A percentile compares a stretch with the other conserved stretches of the same genome.
Conservation (phyloP, 2,888 invertebrate species). For the Amphimallon solstitiale region DNA sequence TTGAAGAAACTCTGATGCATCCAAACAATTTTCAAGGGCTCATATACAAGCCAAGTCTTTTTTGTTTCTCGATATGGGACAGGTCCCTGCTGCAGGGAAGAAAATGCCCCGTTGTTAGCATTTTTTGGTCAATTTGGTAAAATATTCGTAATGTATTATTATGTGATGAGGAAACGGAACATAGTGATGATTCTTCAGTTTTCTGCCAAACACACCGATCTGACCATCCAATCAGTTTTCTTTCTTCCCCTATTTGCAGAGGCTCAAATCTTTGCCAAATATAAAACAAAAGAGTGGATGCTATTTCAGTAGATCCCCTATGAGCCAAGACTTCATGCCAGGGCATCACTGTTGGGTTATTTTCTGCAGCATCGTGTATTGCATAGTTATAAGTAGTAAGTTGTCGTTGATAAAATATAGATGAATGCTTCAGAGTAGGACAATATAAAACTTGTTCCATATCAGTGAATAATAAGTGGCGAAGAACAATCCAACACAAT, state of each 20-base stretch:
- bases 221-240: neutral
- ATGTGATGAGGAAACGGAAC: conserved; percentile 3
- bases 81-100: too few relatives aligned
- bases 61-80: too few relatives aligned
- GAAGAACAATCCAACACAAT: too few relatives aligned
- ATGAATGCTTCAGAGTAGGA: neutral
- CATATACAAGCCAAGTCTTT: too few relatives aligned
- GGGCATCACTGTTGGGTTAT: neutral
- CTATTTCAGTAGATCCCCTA: conserved; percentile 4
- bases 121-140: conserved; percentile 1
- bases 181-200: neutral
- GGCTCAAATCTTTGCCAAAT: conserved; percentile 1
- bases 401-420: conserved; percentile 3
- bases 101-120: neutral
- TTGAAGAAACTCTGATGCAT: too few relatives aligned
- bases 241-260: neutral
- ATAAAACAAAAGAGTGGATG: neutral
- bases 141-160: neutral
- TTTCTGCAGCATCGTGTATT: conserved; percentile 3
- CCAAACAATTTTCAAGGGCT: too few relatives aligned
- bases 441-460: conserved; percentile 5
- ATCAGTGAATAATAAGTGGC: too few relatives aligned
- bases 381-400: conserved; percentile 3
- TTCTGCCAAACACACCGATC: conserved; percentile 5
- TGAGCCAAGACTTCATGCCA: neutral